Evolutionary conservation across 2,888 invertebrate species (phyloP).

Genomic region (Lobophora halterata): DNA sequence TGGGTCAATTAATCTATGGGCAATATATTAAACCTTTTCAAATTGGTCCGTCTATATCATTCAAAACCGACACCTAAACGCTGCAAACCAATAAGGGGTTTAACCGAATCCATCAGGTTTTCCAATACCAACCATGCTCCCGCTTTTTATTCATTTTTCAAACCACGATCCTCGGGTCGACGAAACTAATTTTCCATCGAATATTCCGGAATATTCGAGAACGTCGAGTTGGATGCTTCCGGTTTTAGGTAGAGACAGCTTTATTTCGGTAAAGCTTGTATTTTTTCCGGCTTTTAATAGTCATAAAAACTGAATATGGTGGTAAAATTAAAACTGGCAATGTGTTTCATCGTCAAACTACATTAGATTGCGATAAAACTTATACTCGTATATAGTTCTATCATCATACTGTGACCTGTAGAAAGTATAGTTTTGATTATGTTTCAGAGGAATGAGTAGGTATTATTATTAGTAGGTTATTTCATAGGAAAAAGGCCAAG

Average conservation of each 20-base stretch:
- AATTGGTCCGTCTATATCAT: slow-evolving; percentile 9
- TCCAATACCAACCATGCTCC: slow-evolving; percentile 16
- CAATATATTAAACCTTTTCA: slow-evolving; percentile 3
- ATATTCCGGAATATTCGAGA: slow-evolving; percentile 16
- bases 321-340: no score
- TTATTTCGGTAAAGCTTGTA: slow-evolving; percentile 1
- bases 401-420: no score
- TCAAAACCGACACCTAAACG: slow-evolving; percentile 12
- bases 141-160: slow-evolving; percentile 26
- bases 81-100: slow-evolving; percentile 17
- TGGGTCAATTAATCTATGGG: no score
- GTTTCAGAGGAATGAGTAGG: no score
- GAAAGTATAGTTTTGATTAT: no score
- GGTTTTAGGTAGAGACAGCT: slow-evolving; percentile 1
- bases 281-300: neutral
- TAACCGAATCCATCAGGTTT: slow-evolving; percentile 22
- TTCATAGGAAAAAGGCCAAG: no score
- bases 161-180: slow-evolving; percentile 13
- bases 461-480: no score
- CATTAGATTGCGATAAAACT: no score
- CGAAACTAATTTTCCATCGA: slow-evolving; percentile 31
- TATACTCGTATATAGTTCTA: no score
- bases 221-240: slow-evolving; percentile 1
- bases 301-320: no score
- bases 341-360: no score